A percentile compares a stretch with the other conserved stretches of the same genome.
phyloP scores from a whole-genome alignment of 2,888 invertebrate species.

The Drosophila colorata region DNA sequence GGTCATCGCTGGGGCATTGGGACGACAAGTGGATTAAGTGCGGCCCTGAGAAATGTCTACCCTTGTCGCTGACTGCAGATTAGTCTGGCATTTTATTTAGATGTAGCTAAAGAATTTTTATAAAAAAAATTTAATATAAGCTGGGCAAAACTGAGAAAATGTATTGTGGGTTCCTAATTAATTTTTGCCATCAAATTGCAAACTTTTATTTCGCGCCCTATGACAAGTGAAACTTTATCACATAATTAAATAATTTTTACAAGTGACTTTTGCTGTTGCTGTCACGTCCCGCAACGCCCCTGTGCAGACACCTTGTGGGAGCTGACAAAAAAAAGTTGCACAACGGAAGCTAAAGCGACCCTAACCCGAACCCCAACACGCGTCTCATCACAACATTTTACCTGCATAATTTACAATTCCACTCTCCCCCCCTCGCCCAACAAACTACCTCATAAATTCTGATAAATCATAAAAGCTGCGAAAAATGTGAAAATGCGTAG shows the following conservation, averaged over 20 bases:
- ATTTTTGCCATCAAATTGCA: constrained; percentile 61
- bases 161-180: constrained; percentile 53
- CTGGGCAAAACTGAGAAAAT: constrained; percentile 1
- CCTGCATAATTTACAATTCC: constrained; percentile 66
- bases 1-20: constrained; percentile 53
- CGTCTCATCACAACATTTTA: constrained; percentile 29
- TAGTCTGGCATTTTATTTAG: constrained; percentile 33
- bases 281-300: not conserved
- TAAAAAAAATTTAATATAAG: constrained; percentile 4
- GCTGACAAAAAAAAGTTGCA: constrained; percentile 50
- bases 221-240: constrained; percentile 68
- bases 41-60: constrained; percentile 53
- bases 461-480: constrained; percentile 62
- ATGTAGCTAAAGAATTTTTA: constrained; percentile 15
- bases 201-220: constrained; percentile 29
- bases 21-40: constrained; percentile 52
- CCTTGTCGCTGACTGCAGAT: constrained; percentile 58
- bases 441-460: constrained; percentile 54
- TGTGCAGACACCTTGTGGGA: constrained; percentile 33
- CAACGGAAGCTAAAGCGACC: constrained; percentile 12
- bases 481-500: constrained; percentile 60
- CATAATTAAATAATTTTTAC: constrained; percentile 72
- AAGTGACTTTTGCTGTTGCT: constrained; percentile 46
- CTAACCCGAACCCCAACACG: not conserved
- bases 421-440: not conserved